Base-by-base conservation (phyloP, 2,797 vertebrate genomes). In the Sebastes steindachneri region DNA sequence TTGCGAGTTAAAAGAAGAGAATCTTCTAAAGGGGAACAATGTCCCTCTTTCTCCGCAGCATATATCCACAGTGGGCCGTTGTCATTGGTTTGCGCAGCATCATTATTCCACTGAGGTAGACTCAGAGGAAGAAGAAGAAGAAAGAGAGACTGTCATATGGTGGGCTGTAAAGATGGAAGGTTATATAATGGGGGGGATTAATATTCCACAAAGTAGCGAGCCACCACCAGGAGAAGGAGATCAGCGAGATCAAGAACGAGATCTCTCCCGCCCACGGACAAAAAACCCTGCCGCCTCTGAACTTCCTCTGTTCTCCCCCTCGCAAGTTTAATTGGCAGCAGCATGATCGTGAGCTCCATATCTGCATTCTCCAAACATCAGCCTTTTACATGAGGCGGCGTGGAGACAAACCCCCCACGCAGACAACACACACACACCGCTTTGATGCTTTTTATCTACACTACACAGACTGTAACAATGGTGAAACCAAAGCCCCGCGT, bases 171-270 rank as follows among this genome's bases (percentile, higher is more conserved):
- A 93, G 86, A 94, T 41, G 60, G 78, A 85, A 83, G 75, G 82
- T 95, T 95, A 93, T 88, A 88, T 94, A 95, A 95, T 87, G 75
- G 77, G 54, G 81, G 83, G 89, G 33, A 94, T 93, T 94, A 95
- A 94, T 93, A 94, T 94, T 95, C 92, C 77, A 88, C 79, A 88
- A 90, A 90, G 91, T 74, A 84, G 88, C 64, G 60, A 91, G 87
- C 79, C 84, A 86, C 87, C 88, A 86, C 77, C 76, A 84, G 91
- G 83, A 93, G 91, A 87, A 83, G 80, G 75, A 93, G 93, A 95
- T 95, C 91, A 91, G 89, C 23, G 58, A 92, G 92, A 94, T 94
- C 90, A 92, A 92, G 86, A 88, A 83, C 19, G 35, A 88, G 88
- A 89, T 93, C 90, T 92, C 86, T 89, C 92, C 90, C 93, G 70